phyloP scores from a whole-genome alignment of 2,113 vertebrate genomes.

The Zosterops hypoxanthus region DNA sequence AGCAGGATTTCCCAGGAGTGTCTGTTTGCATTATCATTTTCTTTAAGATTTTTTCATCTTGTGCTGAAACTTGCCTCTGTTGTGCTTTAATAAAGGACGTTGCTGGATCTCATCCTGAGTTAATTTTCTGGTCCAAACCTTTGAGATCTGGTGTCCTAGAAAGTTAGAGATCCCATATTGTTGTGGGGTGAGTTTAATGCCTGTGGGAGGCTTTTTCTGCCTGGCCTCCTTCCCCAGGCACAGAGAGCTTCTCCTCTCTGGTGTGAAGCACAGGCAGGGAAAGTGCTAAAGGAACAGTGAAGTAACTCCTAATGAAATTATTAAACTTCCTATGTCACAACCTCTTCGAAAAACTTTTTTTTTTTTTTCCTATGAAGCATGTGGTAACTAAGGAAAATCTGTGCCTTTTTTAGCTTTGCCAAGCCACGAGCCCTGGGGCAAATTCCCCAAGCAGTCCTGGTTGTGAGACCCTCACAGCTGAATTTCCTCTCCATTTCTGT shows the following conservation, averaged over 20 bases:
- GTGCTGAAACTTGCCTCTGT: background rate
- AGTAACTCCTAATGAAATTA: background rate
- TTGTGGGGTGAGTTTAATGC: background rate
- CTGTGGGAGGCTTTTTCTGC: background rate
- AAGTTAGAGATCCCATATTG: background rate
- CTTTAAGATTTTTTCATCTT: background rate
- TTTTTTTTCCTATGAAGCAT: background rate
- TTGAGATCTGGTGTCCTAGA: background rate
- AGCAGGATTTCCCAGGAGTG: background rate
- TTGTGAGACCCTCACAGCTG: accelerated
- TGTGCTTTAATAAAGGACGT: background rate
- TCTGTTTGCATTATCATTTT: background rate
- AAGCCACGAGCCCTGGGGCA: accelerated
- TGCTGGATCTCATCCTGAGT: background rate
- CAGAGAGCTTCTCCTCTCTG: background rate
- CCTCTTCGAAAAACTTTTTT: background rate
- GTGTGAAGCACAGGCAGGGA: background rate
- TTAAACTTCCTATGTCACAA: background rate
- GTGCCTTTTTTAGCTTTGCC: accelerated
- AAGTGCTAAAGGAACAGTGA: background rate
- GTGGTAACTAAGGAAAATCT: background rate
- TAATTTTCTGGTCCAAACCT: background rate
- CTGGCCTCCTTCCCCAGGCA: background rate
- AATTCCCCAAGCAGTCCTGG: background rate
- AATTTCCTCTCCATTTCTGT: background rate